phyloP scores from a whole-genome alignment of 2,113 vertebrate species.

The Pipra filicauda region DNA sequence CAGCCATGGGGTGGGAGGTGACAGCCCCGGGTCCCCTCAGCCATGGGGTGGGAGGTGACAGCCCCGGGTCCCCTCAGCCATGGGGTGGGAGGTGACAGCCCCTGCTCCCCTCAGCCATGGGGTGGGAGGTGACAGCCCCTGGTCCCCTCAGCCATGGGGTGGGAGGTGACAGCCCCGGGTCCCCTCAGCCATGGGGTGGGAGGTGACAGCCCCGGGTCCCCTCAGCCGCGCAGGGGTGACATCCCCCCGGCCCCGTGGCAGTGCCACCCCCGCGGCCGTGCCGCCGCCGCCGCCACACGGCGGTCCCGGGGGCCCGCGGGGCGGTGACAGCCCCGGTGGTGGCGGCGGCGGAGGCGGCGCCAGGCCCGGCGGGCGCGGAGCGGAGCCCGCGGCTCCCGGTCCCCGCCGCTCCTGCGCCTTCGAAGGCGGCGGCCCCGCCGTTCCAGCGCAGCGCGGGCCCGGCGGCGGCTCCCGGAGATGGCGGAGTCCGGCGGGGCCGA shows the following conservation, averaged over 20 bases:
- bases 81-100: rapidly evolving
- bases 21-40: background rate
- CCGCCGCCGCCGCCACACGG: too few species aligned
- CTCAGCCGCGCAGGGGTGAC: background rate
- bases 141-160: rapidly evolving
- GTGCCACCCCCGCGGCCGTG: too few species aligned
- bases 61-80: rapidly evolving
- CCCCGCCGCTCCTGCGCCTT: too few species aligned
- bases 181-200: rapidly evolving
- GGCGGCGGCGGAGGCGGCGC: background rate
- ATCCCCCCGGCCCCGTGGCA: too few species aligned
- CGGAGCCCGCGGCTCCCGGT: background rate
- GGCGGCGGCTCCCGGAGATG: too few species aligned
- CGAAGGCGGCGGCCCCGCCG: too few species aligned
- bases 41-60: too few species aligned
- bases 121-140: rapidly evolving
- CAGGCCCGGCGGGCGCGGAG: background rate
- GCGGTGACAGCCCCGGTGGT: background rate
- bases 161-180: background rate
- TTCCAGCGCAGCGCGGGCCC: too few species aligned
- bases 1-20: too few species aligned
- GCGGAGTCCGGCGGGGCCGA: too few species aligned
- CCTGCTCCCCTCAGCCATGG: rapidly evolving
- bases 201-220: background rate
- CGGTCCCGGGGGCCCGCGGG: too few species aligned